Evolutionary conservation across 1,140 invertebrate species (phyloP).

Genomic region (Zaprionus inermis): DNA sequence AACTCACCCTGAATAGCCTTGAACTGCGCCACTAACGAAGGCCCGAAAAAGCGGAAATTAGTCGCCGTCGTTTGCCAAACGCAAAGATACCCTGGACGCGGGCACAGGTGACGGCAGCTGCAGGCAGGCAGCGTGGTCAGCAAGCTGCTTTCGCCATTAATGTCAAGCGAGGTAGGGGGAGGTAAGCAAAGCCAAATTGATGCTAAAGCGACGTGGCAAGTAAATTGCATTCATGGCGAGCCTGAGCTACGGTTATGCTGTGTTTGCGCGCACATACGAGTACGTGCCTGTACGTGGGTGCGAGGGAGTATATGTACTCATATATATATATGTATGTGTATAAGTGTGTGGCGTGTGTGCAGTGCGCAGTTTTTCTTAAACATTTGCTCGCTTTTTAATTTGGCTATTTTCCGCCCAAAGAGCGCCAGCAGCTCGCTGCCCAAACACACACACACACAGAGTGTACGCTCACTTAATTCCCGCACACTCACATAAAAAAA

Average conservation of each 20-base stretch:
- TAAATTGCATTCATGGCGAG: conserved; percentile 37
- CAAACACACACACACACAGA: conserved; percentile 12
- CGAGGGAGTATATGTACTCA: neutral
- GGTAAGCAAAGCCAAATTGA: conserved; percentile 25
- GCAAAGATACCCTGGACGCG: neutral
- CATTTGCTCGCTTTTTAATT: conserved; percentile 55
- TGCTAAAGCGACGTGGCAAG: conserved; percentile 32
- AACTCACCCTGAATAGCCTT: conserved; percentile 28
- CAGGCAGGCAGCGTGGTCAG: neutral
- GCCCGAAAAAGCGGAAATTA: neutral
- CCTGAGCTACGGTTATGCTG: neutral
- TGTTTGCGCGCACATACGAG: conserved; percentile 1
- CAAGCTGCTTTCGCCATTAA: conserved; percentile 49
- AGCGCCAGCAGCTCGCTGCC: neutral
- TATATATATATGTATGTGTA: neutral
- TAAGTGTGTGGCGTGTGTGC: neutral
- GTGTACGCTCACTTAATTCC: conserved; percentile 53
- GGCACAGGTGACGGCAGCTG: no score
- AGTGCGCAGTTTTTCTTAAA: conserved; percentile 45
- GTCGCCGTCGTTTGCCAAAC: neutral
- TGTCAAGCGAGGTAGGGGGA: conserved; percentile 35
- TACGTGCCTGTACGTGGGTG: conserved; percentile 1
- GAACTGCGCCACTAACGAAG: conserved; percentile 49
- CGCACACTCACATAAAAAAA: conserved; percentile 13
- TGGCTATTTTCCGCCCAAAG: conserved; percentile 57